Evolutionary conservation across 2,113 vertebrate species (phyloP), one percentile per base, ranked within the genome.

Genomic region (Scortum barcoo): DNA sequence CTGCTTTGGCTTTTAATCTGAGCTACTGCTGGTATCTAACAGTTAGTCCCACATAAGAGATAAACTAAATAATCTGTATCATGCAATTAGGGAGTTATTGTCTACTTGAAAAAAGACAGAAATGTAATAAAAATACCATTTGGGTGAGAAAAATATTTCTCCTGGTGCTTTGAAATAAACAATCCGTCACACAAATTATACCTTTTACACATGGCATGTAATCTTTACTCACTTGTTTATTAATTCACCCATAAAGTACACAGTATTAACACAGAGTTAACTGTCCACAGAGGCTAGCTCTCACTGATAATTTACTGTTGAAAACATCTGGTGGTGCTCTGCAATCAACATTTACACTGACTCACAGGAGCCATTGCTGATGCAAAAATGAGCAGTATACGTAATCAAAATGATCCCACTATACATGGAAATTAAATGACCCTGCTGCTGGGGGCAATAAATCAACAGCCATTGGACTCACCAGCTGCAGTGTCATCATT

Each of bases 381-480:
- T 87, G 88, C 81, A 81, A 85, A 89, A 92, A 91, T 87, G 90
- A 89, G 89, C 85, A 78, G 58, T 88, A 80, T 86, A n/a, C n/a
- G 81, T 86, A 91, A 93, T 92, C 91, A 92, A 89, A 94, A 91
- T 80, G 79, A 91, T 91, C 89, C 88, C 67, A 75, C 86, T 89
- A 93, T 90, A 91, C 86, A 91, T 86, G 87, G 77, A 89, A 93
- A 94, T 90, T 72, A 93, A 93, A 92, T 90, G 87, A 89, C 90
- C 91, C 87, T 81, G 76, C 91, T 84, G 67, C 86, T 76, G 76
- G 68, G 83, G 83, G 83, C 83, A 81, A 92, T 92, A 91, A 92
- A 91, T 93, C 91, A 93, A 68, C 86, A 80, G 67, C 89, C 69
- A 88, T 80, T 91, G 89, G 87, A 85, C 84, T 88, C 80, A 51